Evolutionary conservation across 1,140 invertebrate genomes (phyloP), one percentile per base, ranked within the genome.

Genomic region (Anagrus nilaparvatae): DNA sequence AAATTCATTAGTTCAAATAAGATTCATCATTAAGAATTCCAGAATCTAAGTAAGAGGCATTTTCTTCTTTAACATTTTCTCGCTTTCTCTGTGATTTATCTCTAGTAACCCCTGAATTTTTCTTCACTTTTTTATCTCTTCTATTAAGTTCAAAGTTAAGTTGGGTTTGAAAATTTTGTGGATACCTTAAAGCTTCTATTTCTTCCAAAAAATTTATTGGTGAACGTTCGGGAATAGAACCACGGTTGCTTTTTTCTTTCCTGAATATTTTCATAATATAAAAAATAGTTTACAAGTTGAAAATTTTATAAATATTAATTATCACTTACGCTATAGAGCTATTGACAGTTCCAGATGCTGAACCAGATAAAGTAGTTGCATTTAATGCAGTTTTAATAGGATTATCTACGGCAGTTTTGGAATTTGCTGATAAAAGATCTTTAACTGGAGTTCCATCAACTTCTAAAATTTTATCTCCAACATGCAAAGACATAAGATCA

Each of bases 381-480:
- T 52, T 61, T 29, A 36, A 41, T 17, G 49, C 40, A 33, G 52
- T 36, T 21, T 43, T 49, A 12, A 48, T 35, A 16, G 35, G 12
- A 14, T 45, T 25, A 46, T 47, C 67, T 72, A 50, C 80, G 72
- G 58, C 76, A 75, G 55, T 74, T 75, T 69, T 84, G 77, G 52
- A 69, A 50, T 65, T 74, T 41, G 74, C 74, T 13, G 84, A 86
- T 5, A 88, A 73, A 21, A 86, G 77, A 58, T 87, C 83, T 57
- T 79, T 82, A 0, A 92, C 81, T 3, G 87, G 84, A 1, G 84
- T 78, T 1, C 90, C 90, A 72, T 94, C 92, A 12, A 95, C 85
- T 73, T 95, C 90, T 34, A 94, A 67, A 44, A 95, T 91, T 58
- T 80, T 73, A 65, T 95, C 90, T 14, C 90, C 90, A 50, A 94